Evolutionary conservation across 2,797 vertebrate species (phyloP), one percentile per base, ranked within the genome.

Genomic region (Pelodytes ibericus): DNA sequence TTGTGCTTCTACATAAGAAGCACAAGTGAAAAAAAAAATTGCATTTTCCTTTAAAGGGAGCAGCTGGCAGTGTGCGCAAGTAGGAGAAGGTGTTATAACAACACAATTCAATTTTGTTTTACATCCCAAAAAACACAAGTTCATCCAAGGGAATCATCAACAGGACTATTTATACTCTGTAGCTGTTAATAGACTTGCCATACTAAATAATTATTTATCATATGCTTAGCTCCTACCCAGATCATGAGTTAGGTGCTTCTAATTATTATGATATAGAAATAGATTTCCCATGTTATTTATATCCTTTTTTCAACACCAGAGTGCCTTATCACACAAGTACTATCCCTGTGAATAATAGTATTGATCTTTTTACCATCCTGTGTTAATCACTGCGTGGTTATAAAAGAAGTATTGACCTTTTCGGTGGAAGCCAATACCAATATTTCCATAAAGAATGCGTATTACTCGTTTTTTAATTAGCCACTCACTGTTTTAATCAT

Each of bases 371-470:
- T 53, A 33, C 27, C n/a, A 51, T 53, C 11, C n/a, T 29, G 9
- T 10, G 27, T 65, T 20, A 69, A 56, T 69, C 66, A 56, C 47
- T 31, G 27, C 20, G 11, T 18, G 25, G 47, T 30, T 69, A 56
- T 56, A 22, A 56, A 60, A 53, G 49, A 25, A 36, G 27, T 47
- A 69, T 25, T 69, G 49, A 56, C 22, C 31, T 57, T 53, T 53
- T 20, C 13, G n/a, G n/a, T 25, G 29, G 15, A 33, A 33, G 63
- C 39, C 66, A 56, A 56, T 69, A 69, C 25, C 13, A 18, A 13
- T 20, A 57, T 56, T 20, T 57, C 66, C n/a, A n/a, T 57, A 27
- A 31, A 29, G 18, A 29, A 69, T 56, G 41, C 31, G 56, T 56
- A 51, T 69, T 56, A 30, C 49, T 69, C 20, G 9, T 0, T 31